Evolutionary conservation across 23 tunicate species (phyloP).

Genomic region (Diplosoma virens): DNA sequence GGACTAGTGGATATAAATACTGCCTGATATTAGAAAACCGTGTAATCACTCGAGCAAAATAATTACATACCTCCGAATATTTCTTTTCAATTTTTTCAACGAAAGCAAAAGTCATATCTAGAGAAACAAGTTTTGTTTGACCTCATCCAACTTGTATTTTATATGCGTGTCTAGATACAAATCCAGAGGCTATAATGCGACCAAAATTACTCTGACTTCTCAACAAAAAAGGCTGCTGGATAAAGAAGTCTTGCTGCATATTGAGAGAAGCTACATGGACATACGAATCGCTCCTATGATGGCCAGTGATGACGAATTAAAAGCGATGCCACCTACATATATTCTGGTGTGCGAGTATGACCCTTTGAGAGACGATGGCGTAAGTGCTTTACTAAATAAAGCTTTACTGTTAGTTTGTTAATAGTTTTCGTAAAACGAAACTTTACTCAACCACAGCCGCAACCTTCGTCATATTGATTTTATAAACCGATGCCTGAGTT

Average conservation of each 20-base stretch:
- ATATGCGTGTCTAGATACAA: not conserved
- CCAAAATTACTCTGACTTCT: not conserved
- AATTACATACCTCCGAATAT: too few species aligned
- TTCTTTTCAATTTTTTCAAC: too few species aligned
- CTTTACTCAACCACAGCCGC: too few species aligned
- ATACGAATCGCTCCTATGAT: conserved; percentile 30
- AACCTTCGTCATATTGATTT: too few species aligned
- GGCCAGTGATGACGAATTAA: conserved; percentile 12
- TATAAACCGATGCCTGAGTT: too few species aligned
- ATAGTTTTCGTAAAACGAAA: too few species aligned
- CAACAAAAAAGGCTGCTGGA: not conserved
- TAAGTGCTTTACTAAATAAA: not conserved
- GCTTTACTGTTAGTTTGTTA: too few species aligned
- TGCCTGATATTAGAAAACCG: too few species aligned
- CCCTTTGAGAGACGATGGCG: conserved; percentile 50
- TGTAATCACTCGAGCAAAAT: too few species aligned
- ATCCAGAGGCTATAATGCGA: not conserved
- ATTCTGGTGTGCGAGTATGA: conserved; percentile 37
- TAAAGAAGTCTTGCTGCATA: not conserved
- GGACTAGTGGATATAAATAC: too few species aligned
- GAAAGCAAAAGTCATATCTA: too few species aligned
- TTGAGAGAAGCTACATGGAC: conserved; percentile 1
- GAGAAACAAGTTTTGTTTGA: not conserved
- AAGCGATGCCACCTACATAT: conserved; percentile 26
- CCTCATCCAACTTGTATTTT: not conserved